phyloP scores from a whole-genome alignment of 2,797 vertebrate species.

The Astyanax mexicanus region DNA sequence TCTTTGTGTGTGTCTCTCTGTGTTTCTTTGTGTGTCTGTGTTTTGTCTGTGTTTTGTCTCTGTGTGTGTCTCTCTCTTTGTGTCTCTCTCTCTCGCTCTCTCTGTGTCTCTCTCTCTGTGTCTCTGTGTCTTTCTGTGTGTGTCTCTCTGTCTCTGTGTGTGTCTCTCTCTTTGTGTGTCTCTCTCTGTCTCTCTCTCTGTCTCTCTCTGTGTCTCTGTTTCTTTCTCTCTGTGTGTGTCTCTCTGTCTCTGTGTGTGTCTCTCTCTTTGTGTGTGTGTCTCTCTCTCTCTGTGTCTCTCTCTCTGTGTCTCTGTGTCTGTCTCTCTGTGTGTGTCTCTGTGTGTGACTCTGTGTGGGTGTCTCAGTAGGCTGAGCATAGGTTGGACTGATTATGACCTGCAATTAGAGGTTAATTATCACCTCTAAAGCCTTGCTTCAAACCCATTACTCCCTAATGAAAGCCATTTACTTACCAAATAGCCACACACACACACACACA shows the following conservation, averaged over 20 bases:
- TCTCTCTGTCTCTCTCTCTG: slow-evolving; percentile 3
- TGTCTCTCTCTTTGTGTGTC: slow-evolving; percentile 13
- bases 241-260: background rate
- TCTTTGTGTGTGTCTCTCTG: slow-evolving; percentile 33
- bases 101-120: background rate
- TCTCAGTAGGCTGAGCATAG: background rate
- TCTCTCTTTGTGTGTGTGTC: no score
- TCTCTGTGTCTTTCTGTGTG: background rate
- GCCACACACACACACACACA: background rate
- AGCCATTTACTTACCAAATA: slow-evolving; percentile 8
- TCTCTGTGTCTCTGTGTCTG: background rate
- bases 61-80: no score
- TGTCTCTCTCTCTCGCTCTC: no score
- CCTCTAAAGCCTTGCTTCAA: slow-evolving; percentile 20
- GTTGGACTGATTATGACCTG: slow-evolving; percentile 19
- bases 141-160: background rate
- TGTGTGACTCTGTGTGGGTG: background rate
- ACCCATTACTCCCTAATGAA: slow-evolving; percentile 30
- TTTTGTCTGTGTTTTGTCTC: no score
- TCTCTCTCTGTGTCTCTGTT: background rate
- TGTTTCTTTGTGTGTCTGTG: background rate
- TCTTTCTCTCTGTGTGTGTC: slow-evolving; percentile 23
- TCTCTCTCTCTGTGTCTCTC: slow-evolving; percentile 17
- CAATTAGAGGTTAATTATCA: slow-evolving; percentile 46
- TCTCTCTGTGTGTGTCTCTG: slow-evolving; percentile 23